These are phyloP conservation scores for Drosophila putrida DNA, from an alignment of 2,888 invertebrate genomes.

Conservation along the genomic window DNA sequence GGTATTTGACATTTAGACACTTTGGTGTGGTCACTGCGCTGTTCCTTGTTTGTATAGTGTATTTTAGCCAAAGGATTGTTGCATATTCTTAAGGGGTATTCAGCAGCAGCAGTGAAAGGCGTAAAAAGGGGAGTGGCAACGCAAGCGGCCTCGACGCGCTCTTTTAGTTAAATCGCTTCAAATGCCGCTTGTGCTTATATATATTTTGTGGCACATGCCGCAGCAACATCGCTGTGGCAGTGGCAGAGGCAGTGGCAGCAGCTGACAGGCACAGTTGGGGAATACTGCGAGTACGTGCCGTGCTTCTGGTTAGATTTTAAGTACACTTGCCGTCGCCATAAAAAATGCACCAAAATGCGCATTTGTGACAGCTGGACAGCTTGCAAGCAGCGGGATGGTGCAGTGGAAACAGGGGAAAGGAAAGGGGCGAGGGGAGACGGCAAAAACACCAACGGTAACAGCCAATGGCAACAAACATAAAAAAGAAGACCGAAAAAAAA, in stretches of 20 bases:
- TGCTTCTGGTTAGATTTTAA: conserved; percentile 59
- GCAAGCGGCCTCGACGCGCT: conserved; percentile 45
- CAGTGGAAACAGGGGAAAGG: neutral
- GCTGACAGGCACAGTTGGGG: conserved; percentile 66
- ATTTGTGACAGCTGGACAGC: conserved; percentile 60
- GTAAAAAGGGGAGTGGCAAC: neutral
- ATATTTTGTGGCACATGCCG: conserved; percentile 39
- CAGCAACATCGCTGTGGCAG: conserved; percentile 3
- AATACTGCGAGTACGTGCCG: conserved; percentile 61
- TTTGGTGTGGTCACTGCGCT: too few species aligned
- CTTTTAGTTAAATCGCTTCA: conserved; percentile 60
- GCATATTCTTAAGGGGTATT: too few species aligned
- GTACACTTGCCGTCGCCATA: conserved; percentile 55
- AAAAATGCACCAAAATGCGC: conserved; percentile 61
- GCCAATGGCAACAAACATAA: neutral
- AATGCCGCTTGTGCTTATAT: conserved; percentile 45
- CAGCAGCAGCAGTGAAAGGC: too few species aligned
- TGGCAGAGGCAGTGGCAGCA: conserved; percentile 18
- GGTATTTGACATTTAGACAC: too few species aligned
- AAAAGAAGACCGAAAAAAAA: neutral
- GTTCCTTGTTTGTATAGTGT: too few species aligned
- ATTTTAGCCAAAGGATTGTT: too few species aligned
- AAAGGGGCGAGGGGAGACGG: too few species aligned
- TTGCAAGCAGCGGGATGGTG: conserved; percentile 9
- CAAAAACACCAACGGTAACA: neutral